Percentiles rank a stretch among this genome's conserved stretches.
phyloP scores from a whole-genome alignment of 2,888 invertebrate species.

The Ischnus inquisitorius region DNA sequence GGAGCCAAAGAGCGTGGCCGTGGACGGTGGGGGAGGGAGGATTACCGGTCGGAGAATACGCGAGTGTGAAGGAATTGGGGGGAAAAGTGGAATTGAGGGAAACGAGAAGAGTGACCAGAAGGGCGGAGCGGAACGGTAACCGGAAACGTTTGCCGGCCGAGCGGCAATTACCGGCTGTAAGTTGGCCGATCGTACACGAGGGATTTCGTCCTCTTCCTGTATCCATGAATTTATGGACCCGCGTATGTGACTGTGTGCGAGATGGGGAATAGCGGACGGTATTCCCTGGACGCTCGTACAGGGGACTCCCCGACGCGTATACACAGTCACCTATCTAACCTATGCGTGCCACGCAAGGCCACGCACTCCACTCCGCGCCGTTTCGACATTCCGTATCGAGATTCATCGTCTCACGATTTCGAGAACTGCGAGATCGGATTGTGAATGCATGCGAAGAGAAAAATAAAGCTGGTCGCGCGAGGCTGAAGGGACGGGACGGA shows the following conservation, averaged over 20 bases:
- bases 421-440: background rate
- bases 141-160: slow-evolving; percentile 26
- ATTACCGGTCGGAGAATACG: background rate
- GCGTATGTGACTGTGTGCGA: background rate
- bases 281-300: slow-evolving; percentile 32
- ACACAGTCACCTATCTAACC: slow-evolving; percentile 7
- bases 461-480: slow-evolving; percentile 15
- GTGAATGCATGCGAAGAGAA: slow-evolving; percentile 3
- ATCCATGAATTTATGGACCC: slow-evolving; percentile 27
- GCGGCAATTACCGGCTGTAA: slow-evolving; percentile 43
- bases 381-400: background rate
- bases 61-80: background rate
- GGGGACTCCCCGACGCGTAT: slow-evolving; percentile 16
- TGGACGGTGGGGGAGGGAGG: background rate
- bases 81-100: background rate
- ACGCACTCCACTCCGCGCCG: background rate
- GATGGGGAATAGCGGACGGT: background rate
- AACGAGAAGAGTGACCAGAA: slow-evolving; percentile 7
- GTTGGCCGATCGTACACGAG: slow-evolving; percentile 45
- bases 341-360: background rate
- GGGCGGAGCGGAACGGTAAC: background rate
- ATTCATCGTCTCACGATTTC: slow-evolving; percentile 33
- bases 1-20: background rate
- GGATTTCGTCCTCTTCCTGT: slow-evolving; percentile 30
- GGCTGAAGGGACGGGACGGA: slow-evolving; percentile 25